phyloP scores from a whole-genome alignment of 2,888 invertebrate species.

The Epistrophella euchroma region DNA sequence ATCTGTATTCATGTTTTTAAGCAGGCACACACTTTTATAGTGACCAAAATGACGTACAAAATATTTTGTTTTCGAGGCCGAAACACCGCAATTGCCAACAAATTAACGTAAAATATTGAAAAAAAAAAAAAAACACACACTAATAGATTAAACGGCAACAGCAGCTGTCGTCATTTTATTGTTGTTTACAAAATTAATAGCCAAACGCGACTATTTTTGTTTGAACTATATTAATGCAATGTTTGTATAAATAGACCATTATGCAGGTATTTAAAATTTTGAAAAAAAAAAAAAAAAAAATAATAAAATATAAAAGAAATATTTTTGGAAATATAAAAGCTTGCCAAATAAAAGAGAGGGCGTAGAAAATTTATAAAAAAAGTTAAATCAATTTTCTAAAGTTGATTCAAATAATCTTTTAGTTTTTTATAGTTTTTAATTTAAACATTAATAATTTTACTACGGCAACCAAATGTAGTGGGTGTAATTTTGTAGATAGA shows the following conservation, averaged over 20 bases:
- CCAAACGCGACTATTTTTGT: conserved; percentile 26
- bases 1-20: neutral
- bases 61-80: conserved; percentile 37
- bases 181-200: conserved; percentile 39
- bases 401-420: neutral
- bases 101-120: conserved; percentile 30
- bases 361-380: neutral
- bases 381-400: neutral
- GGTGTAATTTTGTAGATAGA: no score
- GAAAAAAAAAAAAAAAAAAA: neutral
- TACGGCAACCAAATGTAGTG: no score
- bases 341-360: conserved; percentile 1
- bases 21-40: neutral
- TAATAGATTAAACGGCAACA: conserved; percentile 32
- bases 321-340: conserved; percentile 7
- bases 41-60: conserved; percentile 31
- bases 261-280: conserved; percentile 41
- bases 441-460: neutral
- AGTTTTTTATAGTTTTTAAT: neutral
- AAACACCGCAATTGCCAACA: conserved; percentile 20
- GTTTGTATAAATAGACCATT: conserved; percentile 42
- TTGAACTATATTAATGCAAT: conserved; percentile 12
- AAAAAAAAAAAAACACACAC: conserved; percentile 25
- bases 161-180: conserved; percentile 50
- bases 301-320: conserved; percentile 19